Evolutionary conservation across 2,888 invertebrate genomes (phyloP), one percentile per base, ranked within the genome.

Genomic region (Sympetrum striolatum): DNA sequence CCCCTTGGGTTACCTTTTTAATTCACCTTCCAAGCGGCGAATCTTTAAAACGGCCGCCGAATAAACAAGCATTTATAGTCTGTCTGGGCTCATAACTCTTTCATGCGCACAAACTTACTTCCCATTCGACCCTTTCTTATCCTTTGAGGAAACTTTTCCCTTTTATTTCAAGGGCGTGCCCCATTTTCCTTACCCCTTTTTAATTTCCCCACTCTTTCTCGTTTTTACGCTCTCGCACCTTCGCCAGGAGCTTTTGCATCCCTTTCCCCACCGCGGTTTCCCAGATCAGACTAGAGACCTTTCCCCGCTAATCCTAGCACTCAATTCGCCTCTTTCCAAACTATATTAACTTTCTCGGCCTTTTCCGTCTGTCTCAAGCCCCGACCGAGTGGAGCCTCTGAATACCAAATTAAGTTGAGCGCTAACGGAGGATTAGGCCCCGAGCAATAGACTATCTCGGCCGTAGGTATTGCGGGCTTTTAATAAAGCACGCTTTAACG

Each of bases 21-120:
- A 82, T 82, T 53, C 82, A 60, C 82, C 82, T 82, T 44, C 81
- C 31, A 39, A 35, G 35, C 82, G 48, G 81, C 48, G 81, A 39
- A 22, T 58, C n/a, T 58, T 15, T 22, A 35, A 82, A 82, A 58
- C 35, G 82, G 53, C n/a, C 82, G 53, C 58, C 82, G 58, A 82
- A 82, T 82, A 82, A 82, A 82, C 82, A 82, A 82, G 82, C 82
- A 58, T 58, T 82, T 58, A 82, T 58, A 82, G 58, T 53, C 53
- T 31, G 82, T 35, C 60, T 22, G 58, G 35, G 53, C 58, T 82
- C 82, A 58, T 82, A 82, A 82, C 58, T 82, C 82, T 82, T 48
- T 58, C 35, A 58, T n/a, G 58, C 82, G 81, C 48, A 25, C 53
- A n/a, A 31, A 44, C 53, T 15, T 25, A 35, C 58, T 31, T 58